Percentiles rank a stretch among this genome's conserved stretches.
Evolutionary conservation across 92 coral and sea anemone genomes (phyloP).

Genomic region (Epizoanthus fatuus): DNA sequence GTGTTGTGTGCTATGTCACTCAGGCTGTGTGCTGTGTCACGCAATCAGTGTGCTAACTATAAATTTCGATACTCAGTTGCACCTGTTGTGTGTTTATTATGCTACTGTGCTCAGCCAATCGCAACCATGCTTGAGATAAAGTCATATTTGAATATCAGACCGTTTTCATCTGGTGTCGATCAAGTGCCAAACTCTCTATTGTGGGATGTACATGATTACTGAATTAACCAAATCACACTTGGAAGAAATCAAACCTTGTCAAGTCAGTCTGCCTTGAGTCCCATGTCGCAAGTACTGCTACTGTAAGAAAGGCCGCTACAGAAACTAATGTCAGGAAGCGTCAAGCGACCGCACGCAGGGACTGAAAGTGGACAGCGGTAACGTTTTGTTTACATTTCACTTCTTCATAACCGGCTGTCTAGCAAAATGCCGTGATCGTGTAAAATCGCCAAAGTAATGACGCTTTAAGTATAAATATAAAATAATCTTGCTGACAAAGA

Average conservation of each 20-base stretch:
- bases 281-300: not conserved
- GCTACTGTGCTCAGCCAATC: not conserved
- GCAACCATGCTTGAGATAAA: slow-evolving; percentile 8
- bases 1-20: not conserved
- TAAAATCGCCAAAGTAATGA: not conserved
- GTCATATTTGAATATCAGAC: slow-evolving; percentile 1
- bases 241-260: not conserved
- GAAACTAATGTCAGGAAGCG: not conserved
- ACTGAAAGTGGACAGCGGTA: too few relatives aligned
- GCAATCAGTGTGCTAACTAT: not conserved
- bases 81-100: not conserved
- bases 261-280: not conserved
- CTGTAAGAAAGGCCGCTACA: not conserved
- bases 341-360: not conserved
- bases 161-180: slow-evolving; percentile 16
- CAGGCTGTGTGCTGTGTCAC: not conserved
- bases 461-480: not conserved
- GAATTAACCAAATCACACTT: not conserved
- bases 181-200: not conserved
- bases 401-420: not conserved
- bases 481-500: not conserved
- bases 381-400: too few relatives aligned
- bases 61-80: not conserved
- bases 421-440: not conserved
- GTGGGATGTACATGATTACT: slow-evolving; percentile 16